phyloP scores from a whole-genome alignment of 2,888 invertebrate species.

The Agrochola lota region DNA sequence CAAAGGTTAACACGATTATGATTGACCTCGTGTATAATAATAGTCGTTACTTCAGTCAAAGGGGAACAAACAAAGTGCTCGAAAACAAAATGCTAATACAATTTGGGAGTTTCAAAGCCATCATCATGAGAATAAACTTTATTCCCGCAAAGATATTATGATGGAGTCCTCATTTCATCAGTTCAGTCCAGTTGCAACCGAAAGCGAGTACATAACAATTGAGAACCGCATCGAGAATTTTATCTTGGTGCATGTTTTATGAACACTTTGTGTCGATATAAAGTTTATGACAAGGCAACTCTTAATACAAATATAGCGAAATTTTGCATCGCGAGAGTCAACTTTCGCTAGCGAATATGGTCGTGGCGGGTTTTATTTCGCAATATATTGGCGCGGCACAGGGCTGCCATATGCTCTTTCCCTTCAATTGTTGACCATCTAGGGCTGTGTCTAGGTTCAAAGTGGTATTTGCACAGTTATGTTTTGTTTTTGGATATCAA shows the following conservation, averaged over 20 bases:
- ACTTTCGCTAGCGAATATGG: constrained; percentile 87
- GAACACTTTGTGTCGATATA: constrained; percentile 69
- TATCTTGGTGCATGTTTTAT: constrained; percentile 66
- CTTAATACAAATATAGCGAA: constrained; percentile 81
- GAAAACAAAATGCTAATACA: constrained; percentile 30
- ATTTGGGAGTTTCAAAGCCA: constrained; percentile 26
- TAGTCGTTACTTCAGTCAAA: constrained; percentile 14
- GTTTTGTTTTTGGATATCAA: constrained; percentile 45
- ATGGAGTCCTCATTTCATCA: constrained; percentile 29
- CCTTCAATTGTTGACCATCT: constrained; percentile 66
- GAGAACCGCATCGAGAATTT: constrained; percentile 39
- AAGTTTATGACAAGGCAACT: constrained; percentile 76
- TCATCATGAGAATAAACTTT: constrained; percentile 20
- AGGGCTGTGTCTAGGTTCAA: constrained; percentile 64
- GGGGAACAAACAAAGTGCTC: neutral
- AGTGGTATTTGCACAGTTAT: constrained; percentile 40
- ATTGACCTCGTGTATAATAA: constrained; percentile 39
- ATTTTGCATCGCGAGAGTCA: constrained; percentile 77
- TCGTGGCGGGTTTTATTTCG: constrained; percentile 77
- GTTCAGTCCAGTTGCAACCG: constrained; percentile 19
- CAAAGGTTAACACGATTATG: constrained; percentile 48
- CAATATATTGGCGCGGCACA: constrained; percentile 68
- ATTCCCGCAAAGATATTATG: constrained; percentile 5
- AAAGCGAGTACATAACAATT: constrained; percentile 48
- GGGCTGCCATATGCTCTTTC: constrained; percentile 66